phyloP scores from a whole-genome alignment of 2,888 invertebrate species.

The Hypselothyrea guttata region DNA sequence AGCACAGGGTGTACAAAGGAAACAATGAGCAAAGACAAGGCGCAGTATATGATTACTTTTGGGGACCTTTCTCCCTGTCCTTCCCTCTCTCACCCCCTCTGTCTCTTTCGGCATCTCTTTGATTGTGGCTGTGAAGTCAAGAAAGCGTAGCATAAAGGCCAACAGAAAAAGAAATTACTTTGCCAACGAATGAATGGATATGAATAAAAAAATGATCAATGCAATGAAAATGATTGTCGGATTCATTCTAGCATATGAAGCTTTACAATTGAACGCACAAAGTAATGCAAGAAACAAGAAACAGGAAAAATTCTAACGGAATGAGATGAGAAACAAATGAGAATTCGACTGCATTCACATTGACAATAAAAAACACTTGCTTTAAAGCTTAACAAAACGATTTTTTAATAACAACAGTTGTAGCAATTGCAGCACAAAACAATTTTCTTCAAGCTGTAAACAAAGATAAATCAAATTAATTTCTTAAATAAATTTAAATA shows the following conservation, averaged over 20 bases:
- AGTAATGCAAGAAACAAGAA: constrained; percentile 38
- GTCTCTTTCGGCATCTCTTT: constrained; percentile 6
- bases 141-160: constrained; percentile 43
- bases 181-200: constrained; percentile 79
- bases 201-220: constrained; percentile 81
- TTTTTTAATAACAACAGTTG: constrained; percentile 21
- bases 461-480: neutral
- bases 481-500: neutral
- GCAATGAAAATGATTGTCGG: constrained; percentile 73
- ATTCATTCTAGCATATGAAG: constrained; percentile 54
- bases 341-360: neutral
- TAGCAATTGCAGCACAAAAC: neutral
- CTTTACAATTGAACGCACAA: constrained; percentile 75
- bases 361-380: constrained; percentile 5
- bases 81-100: neutral
- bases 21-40: constrained; percentile 28
- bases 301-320: neutral
- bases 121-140: constrained; percentile 55
- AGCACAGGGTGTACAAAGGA: constrained; percentile 29
- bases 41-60: constrained; percentile 73
- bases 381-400: constrained; percentile 6
- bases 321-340: neutral
- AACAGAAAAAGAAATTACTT: constrained; percentile 77
- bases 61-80: constrained; percentile 42
- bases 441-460: constrained; percentile 5